Conservation (phyloP, 1,140 invertebrate genomes). For the Drosophila asahinai region DNA sequence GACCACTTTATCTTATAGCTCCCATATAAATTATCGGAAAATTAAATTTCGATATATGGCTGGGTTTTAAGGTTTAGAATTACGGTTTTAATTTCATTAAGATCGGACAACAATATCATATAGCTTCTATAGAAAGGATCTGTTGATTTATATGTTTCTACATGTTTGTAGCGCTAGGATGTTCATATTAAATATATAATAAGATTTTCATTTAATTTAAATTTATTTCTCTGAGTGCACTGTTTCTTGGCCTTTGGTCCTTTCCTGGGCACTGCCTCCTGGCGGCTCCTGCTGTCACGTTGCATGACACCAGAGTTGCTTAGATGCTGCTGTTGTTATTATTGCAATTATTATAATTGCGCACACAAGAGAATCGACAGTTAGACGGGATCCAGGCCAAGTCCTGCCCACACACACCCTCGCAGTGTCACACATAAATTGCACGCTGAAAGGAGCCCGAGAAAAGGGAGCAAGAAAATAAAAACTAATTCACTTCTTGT, state of each 20-base stretch:
- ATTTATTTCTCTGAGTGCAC: neutral
- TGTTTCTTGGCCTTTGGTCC: neutral
- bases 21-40: too few relatives aligned
- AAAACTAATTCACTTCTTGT: conserved; percentile 79
- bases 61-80: too few relatives aligned
- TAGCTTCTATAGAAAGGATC: too few relatives aligned
- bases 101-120: too few relatives aligned
- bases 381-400: conserved; percentile 47
- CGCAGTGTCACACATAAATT: conserved; percentile 17
- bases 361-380: conserved; percentile 74
- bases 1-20: too few relatives aligned
- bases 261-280: conserved; percentile 10
- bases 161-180: too few relatives aligned
- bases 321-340: conserved; percentile 62
- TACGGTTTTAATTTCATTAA: too few relatives aligned
- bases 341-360: conserved; percentile 81
- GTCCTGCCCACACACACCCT: conserved; percentile 25
- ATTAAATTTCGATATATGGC: too few relatives aligned
- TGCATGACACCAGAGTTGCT: conserved; percentile 62
- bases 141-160: too few relatives aligned
- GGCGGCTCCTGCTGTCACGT: conserved; percentile 50
- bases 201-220: too few relatives aligned
- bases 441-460: neutral
- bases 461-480: conserved; percentile 41
- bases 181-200: too few relatives aligned